Evolutionary conservation across 2,888 invertebrate species (phyloP), one percentile per base, ranked within the genome.

Genomic region (Himalopsyche japonica): DNA sequence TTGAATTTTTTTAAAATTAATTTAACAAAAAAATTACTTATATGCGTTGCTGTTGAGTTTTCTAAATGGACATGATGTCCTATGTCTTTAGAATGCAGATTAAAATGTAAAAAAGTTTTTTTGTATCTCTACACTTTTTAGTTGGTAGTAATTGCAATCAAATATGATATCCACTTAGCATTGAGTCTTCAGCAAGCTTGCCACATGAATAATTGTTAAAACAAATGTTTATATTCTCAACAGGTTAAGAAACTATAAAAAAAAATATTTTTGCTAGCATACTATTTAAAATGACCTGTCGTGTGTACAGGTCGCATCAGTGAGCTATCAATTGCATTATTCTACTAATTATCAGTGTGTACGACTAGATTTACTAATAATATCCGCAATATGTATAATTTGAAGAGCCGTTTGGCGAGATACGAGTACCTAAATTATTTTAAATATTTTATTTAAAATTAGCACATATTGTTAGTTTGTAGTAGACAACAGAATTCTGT

Each of bases 201-300:
- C 12, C 20, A 27, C 64, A 30, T 70, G 27, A 30, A 70, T 12
- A 27, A 70, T 27, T 70, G 27, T 70, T 70, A 27, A 12, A 27
- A 27, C 70, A 70, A 27, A 70, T 70, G 27, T 70, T 70, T 70
- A 27, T 70, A 70, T 12, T 27, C 70, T 27, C 70, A 1, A 27
- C 70, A 70, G 70, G 70, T 70, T 70, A 70, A 70, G 70, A 77
- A 82, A 82, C 82, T 76, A 82, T 82, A 82, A 82, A 78, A 76
- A 77, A 82, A 77, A 82, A 82, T 82, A 82, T 82, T 82, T 82
- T 82, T 82, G 82, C 82, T 82, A 82, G 82, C 57, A 77, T 82
- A 82, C 82, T 77, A 76, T 82, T 82, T 82, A 70, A 70, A 64
- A 70, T 27, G 27, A 27, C 30, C 70, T 70, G 70, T 27, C 12